phyloP scores from a whole-genome alignment of 2,888 invertebrate genomes.

The Dicyrtoma fusca region DNA sequence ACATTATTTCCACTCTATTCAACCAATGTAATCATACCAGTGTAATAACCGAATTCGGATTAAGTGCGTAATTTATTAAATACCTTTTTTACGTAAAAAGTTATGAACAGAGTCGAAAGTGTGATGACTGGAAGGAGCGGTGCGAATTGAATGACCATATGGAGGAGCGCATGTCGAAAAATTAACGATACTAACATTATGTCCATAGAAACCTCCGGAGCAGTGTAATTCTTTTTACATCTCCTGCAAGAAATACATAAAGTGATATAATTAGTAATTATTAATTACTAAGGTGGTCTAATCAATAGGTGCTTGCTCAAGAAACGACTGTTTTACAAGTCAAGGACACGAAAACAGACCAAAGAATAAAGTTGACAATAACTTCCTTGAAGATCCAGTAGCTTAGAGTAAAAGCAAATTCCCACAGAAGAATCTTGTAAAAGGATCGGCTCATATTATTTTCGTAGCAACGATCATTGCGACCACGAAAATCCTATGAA shows the following conservation, averaged over 20 bases:
- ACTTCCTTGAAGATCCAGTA: not conserved
- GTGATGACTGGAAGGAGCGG: no score
- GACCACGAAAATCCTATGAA: no score
- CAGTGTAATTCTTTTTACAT: not conserved
- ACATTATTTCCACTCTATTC: no score
- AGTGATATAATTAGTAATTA: no score
- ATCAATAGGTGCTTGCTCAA: no score
- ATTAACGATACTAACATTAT: not conserved
- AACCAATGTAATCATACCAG: no score
- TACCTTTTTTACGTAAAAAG: slow-evolving; percentile 5
- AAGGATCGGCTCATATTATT: not conserved
- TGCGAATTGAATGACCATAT: not conserved
- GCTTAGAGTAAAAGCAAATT: not conserved
- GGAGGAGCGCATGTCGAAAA: not conserved
- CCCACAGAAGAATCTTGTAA: not conserved
- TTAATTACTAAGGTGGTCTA: no score
- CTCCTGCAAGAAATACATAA: not conserved
- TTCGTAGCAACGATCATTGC: not conserved
- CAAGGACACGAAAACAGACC: no score
- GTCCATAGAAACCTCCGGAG: not conserved
- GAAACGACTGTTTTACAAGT: no score
- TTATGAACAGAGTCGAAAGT: no score
- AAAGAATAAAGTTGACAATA: not conserved
- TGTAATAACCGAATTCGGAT: not conserved
- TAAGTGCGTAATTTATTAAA: no score